These are phyloP conservation scores for Chesias legatella DNA, from an alignment of 2,888 invertebrate species.

Conservation along the genomic window DNA sequence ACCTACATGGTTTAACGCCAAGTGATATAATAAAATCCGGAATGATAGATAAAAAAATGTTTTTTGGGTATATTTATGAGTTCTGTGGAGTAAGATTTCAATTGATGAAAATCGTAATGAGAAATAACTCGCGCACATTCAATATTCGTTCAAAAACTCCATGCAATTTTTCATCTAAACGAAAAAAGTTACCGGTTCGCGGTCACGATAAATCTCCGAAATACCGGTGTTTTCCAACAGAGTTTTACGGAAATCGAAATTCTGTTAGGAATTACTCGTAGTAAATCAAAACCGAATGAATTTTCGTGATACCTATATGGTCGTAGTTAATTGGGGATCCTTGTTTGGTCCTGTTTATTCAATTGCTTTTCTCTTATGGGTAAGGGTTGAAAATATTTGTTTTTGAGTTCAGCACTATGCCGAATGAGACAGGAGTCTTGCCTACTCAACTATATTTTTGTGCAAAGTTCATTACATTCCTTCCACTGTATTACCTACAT, in stretches of 20 bases:
- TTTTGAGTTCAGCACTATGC: too few relatives aligned
- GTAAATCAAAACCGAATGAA: conserved; percentile 29
- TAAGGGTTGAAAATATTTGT: too few relatives aligned
- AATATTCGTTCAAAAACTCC: conserved; percentile 29
- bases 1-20: too few relatives aligned
- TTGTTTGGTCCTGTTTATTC: neutral
- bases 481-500: too few relatives aligned
- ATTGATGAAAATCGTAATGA: conserved; percentile 43
- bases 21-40: too few relatives aligned
- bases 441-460: too few relatives aligned
- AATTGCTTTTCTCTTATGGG: too few relatives aligned
- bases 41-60: too few relatives aligned
- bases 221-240: conserved; percentile 24
- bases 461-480: too few relatives aligned
- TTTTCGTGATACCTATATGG: conserved; percentile 21
- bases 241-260: conserved; percentile 32
- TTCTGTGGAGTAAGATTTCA: conserved; percentile 10
- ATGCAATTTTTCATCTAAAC: conserved; percentile 24
- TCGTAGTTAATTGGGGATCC: conserved; percentile 1
- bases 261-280: conserved; percentile 29
- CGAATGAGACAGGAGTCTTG: too few relatives aligned
- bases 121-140: conserved; percentile 34
- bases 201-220: conserved; percentile 30
- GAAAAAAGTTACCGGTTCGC: conserved; percentile 30
- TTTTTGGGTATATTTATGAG: too few relatives aligned